Conservation (phyloP, 2,888 invertebrate genomes). For the Malthinus seriepunctatus region DNA sequence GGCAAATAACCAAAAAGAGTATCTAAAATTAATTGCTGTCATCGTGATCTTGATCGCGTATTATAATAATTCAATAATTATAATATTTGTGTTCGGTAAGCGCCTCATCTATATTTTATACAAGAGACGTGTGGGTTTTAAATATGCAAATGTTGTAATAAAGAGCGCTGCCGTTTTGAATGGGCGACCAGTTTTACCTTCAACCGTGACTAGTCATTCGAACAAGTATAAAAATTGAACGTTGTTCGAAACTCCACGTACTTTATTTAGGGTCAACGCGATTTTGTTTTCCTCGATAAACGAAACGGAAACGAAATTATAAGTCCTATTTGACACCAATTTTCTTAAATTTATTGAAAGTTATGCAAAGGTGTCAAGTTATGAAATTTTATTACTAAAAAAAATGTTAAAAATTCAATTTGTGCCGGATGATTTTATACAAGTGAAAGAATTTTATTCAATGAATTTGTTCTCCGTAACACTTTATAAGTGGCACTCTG, state of each 20-base stretch:
- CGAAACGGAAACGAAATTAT: background rate
- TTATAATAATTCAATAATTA: constrained; percentile 12
- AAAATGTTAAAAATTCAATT: constrained; percentile 3
- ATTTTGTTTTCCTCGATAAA: background rate
- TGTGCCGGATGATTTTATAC: constrained; percentile 2
- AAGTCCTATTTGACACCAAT: background rate
- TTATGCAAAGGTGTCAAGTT: constrained; percentile 7
- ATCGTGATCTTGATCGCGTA: background rate
- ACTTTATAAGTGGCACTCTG: constrained; percentile 11
- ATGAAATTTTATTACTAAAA: constrained; percentile 6
- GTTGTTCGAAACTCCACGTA: background rate
- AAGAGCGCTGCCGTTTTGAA: constrained; percentile 6
- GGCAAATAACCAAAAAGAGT: background rate
- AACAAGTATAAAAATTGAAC: background rate
- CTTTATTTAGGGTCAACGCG: constrained; percentile 1
- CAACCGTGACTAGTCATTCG: background rate
- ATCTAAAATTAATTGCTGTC: background rate
- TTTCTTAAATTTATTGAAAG: constrained; percentile 7
- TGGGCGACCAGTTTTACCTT: constrained; percentile 8
- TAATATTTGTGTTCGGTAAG: constrained; percentile 6
- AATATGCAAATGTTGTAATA: constrained; percentile 16
- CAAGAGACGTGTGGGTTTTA: constrained; percentile 13
- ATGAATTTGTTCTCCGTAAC: constrained; percentile 1
- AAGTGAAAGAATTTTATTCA: constrained; percentile 13
- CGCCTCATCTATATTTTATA: constrained; percentile 16